A percentile compares a stretch with the other conserved stretches of the same genome.
Evolutionary conservation across 2,888 invertebrate genomes (phyloP).

Genomic region (Sinelater perroti): DNA sequence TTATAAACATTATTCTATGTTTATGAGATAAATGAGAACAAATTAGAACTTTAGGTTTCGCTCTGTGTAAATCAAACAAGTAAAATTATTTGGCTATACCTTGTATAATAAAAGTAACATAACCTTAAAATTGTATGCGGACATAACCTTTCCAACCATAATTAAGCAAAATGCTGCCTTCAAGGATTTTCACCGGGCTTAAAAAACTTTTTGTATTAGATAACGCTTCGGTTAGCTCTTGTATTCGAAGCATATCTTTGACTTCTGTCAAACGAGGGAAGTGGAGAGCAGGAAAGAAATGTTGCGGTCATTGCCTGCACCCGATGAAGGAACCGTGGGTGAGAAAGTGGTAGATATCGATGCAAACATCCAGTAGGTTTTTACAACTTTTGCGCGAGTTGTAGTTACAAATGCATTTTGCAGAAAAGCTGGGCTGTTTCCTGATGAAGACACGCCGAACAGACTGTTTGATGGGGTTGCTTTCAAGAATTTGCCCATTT

Average conservation of each 20-base stretch:
- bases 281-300: constrained; percentile 65
- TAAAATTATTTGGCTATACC: neutral
- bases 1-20: too few relatives aligned
- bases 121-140: too few relatives aligned
- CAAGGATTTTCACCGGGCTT: constrained; percentile 17
- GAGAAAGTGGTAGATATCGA: constrained; percentile 79
- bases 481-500: constrained; percentile 83
- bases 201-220: constrained; percentile 19
- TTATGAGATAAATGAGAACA: too few relatives aligned
- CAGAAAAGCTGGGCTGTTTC: constrained; percentile 77
- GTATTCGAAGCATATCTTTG: constrained; percentile 29
- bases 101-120: too few relatives aligned
- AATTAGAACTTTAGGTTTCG: too few relatives aligned
- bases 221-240: neutral
- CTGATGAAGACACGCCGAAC: constrained; percentile 76
- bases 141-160: neutral
- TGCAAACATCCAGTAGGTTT: constrained; percentile 65
- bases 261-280: constrained; percentile 51
- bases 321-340: constrained; percentile 82
- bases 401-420: constrained; percentile 46
- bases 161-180: constrained; percentile 18
- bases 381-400: too few relatives aligned
- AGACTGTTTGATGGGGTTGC: constrained; percentile 77
- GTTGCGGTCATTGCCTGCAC: constrained; percentile 63
- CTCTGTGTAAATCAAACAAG: too few relatives aligned